phyloP scores from a whole-genome alignment of 2,113 vertebrate species.

The Trinectes maculatus region DNA sequence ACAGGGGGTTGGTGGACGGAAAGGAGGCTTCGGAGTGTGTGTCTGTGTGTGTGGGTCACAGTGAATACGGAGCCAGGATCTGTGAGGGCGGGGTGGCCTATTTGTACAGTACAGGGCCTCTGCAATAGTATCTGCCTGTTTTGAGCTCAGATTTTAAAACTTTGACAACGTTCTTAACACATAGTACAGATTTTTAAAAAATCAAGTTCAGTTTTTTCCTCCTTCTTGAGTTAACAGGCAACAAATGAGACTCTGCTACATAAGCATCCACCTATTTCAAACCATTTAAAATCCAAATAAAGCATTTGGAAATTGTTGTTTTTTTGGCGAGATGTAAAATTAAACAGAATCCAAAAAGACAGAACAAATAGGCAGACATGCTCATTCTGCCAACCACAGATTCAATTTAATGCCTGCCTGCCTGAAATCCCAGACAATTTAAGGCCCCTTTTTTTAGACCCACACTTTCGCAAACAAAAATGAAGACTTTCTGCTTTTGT shows the following conservation, averaged over 20 bases:
- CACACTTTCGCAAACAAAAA: conserved; percentile 48
- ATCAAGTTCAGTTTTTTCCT: not conserved
- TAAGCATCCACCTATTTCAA: not conserved
- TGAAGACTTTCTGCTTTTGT: conserved; percentile 36
- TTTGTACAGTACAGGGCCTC: not conserved
- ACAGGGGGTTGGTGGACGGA: conserved; percentile 35
- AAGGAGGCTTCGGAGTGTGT: not conserved
- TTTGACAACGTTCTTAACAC: too few relatives aligned
- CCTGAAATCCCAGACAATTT: conserved; percentile 54
- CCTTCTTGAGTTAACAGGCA: not conserved
- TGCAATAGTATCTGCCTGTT: not conserved
- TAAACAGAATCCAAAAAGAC: conserved; percentile 44
- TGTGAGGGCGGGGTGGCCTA: not conserved
- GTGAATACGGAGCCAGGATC: conserved; percentile 4
- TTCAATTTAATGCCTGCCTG: conserved; percentile 46
- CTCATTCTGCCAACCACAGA: conserved; percentile 39
- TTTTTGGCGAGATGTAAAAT: conserved; percentile 18
- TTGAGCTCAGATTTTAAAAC: not conserved
- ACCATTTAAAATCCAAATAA: conserved; percentile 30
- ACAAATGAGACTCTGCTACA: not conserved
- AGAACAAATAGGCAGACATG: conserved; percentile 31
- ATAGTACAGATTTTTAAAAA: too few relatives aligned
- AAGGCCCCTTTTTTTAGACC: conserved; percentile 38
- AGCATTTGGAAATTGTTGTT: conserved; percentile 20
- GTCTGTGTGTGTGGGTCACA: conserved; percentile 13